Evolutionary conservation across 2,797 vertebrate species (phyloP).

Genomic region (Caiman crocodilus): DNA sequence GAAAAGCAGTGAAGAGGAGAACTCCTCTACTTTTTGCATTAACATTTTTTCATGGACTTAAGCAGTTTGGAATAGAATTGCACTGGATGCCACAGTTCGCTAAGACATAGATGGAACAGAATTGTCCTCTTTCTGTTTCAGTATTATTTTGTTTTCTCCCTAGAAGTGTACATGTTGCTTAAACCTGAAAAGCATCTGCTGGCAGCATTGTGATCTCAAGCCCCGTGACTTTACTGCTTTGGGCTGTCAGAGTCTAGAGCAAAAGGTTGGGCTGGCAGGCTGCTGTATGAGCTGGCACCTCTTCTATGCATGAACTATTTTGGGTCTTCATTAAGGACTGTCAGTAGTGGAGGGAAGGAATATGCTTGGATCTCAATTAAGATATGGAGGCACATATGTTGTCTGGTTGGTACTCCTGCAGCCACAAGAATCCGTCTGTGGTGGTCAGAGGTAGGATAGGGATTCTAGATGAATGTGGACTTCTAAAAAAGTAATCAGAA

Average conservation of each 20-base stretch:
- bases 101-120: too few relatives aligned
- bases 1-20: too few relatives aligned
- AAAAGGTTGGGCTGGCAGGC: background rate
- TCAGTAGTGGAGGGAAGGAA: background rate
- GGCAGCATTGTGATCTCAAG: background rate
- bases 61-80: too few relatives aligned
- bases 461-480: background rate
- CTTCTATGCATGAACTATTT: background rate
- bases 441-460: background rate
- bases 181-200: background rate
- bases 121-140: too few relatives aligned
- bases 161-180: background rate
- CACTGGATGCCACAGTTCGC: background rate
- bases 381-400: background rate
- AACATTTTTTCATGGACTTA: too few relatives aligned
- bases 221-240: background rate
- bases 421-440: background rate
- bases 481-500: background rate
- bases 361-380: background rate
- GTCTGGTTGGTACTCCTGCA: background rate
- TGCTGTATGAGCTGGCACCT: background rate
- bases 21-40: too few relatives aligned
- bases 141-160: too few relatives aligned
- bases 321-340: background rate
- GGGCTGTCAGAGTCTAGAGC: background rate